Evolutionary conservation across 2,888 invertebrate genomes (phyloP).

Genomic region (Rhingia campestris): DNA sequence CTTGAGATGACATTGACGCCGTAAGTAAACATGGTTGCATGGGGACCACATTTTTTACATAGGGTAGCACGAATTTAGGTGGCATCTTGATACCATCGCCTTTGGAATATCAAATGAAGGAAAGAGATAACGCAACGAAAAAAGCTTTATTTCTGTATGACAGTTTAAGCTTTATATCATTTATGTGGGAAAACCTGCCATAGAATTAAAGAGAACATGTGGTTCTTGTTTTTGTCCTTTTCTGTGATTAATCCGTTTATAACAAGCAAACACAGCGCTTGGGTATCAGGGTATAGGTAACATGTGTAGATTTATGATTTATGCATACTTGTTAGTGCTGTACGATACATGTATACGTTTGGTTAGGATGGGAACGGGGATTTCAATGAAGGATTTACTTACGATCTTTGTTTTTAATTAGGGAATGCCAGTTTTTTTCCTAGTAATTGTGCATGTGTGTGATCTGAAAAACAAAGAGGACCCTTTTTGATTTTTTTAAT

Average conservation of each 20-base stretch:
- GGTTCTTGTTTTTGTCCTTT: conserved; percentile 23
- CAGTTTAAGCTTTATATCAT: conserved; percentile 67
- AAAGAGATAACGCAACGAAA: neutral
- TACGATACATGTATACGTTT: neutral
- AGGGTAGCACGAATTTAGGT: conserved; percentile 51
- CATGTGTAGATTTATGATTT: conserved; percentile 68
- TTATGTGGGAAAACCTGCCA: conserved; percentile 44
- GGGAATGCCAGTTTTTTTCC: conserved; percentile 21
- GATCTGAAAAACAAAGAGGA: neutral
- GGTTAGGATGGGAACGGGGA: conserved; percentile 19
- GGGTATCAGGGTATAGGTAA: conserved; percentile 37
- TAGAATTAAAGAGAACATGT: conserved; percentile 32
- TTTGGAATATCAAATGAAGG: conserved; percentile 24
- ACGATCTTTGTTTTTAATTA: conserved; percentile 55
- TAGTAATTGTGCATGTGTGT: conserved; percentile 7
- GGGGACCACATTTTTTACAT: conserved; percentile 62
- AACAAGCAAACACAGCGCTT: conserved; percentile 61
- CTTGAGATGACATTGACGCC: conserved; percentile 65
- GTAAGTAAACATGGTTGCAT: conserved; percentile 55
- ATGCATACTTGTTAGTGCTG: conserved; percentile 41
- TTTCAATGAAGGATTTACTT: conserved; percentile 16
- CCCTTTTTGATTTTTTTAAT: neutral
- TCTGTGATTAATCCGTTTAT: conserved; percentile 67
- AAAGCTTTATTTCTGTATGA: conserved; percentile 37
- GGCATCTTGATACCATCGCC: conserved; percentile 39